Percentiles rank a stretch among this genome's conserved stretches.
Conservation (phyloP, 2,113 vertebrate species). For the Poicephalus meyeri region DNA sequence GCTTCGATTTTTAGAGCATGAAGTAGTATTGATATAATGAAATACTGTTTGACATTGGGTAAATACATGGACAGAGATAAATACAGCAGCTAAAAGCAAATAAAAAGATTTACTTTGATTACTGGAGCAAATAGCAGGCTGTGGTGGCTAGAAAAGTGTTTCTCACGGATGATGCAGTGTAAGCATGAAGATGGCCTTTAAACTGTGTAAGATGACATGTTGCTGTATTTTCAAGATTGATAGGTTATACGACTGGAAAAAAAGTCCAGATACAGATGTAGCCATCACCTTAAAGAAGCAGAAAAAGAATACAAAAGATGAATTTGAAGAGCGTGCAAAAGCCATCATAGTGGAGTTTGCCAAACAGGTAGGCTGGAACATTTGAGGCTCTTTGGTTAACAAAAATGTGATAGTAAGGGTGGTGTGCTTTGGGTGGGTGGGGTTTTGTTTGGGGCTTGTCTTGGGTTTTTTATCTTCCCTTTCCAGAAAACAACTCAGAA, state of each 20-base stretch:
- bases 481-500: background rate
- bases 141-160: background rate
- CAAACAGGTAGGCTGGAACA: constrained; percentile 83
- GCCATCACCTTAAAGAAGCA: constrained; percentile 95
- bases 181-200: background rate
- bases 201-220: background rate
- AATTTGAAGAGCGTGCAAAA: constrained; percentile 94
- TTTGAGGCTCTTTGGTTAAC: background rate
- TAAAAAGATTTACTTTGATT: background rate
- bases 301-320: constrained; percentile 98
- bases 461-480: background rate
- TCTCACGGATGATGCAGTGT: background rate
- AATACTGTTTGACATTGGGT: background rate
- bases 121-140: background rate
- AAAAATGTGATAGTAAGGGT: background rate
- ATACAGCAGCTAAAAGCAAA: background rate
- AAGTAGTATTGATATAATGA: background rate
- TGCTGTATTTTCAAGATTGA: constrained; percentile 82
- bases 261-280: constrained; percentile 92
- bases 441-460: background rate
- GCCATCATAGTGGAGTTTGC: constrained; percentile 95
- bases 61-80: background rate
- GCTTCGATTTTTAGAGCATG: background rate
- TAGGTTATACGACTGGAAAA: constrained; percentile 98
- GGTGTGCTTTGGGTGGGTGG: background rate